These are phyloP conservation scores for Resseliella maxima DNA, from an alignment of 2,888 invertebrate genomes.

Conservation along the genomic window DNA sequence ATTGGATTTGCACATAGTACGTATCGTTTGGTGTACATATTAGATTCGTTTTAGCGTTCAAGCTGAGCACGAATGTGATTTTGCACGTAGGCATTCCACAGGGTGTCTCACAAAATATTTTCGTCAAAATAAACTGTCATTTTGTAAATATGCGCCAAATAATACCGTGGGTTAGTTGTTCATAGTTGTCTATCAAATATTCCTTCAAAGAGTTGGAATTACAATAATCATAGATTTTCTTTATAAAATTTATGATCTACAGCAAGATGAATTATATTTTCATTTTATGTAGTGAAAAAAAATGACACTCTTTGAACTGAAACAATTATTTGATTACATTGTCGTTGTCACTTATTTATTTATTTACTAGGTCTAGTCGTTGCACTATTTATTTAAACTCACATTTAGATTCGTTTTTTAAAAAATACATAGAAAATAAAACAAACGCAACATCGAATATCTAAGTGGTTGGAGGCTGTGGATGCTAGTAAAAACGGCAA, in stretches of 20 bases:
- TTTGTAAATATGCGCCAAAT: background rate
- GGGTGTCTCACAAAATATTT: background rate
- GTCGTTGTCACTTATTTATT: background rate
- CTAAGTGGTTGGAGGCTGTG: slow-evolving; percentile 11
- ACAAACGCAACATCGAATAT: background rate
- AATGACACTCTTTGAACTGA: background rate
- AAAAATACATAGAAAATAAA: background rate
- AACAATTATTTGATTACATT: slow-evolving; percentile 24
- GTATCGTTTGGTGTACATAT: background rate
- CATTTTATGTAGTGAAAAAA: background rate
- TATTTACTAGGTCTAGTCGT: background rate
- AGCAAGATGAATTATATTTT: background rate
- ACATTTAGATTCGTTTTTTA: background rate
- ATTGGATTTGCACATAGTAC: background rate
- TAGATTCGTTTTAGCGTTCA: background rate
- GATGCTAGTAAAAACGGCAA: background rate
- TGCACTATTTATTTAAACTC: background rate
- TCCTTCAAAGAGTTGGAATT: too few species aligned
- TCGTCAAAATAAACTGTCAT: background rate
- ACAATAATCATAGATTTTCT: background rate
- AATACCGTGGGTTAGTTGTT: background rate
- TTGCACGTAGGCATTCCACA: slow-evolving; percentile 38
- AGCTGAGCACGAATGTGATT: background rate
- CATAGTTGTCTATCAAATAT: too few species aligned
- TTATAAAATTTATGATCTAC: slow-evolving; percentile 19